These are phyloP conservation scores for Diaperis boleti DNA, from an alignment of 2,888 invertebrate species.

Conservation along the genomic window DNA sequence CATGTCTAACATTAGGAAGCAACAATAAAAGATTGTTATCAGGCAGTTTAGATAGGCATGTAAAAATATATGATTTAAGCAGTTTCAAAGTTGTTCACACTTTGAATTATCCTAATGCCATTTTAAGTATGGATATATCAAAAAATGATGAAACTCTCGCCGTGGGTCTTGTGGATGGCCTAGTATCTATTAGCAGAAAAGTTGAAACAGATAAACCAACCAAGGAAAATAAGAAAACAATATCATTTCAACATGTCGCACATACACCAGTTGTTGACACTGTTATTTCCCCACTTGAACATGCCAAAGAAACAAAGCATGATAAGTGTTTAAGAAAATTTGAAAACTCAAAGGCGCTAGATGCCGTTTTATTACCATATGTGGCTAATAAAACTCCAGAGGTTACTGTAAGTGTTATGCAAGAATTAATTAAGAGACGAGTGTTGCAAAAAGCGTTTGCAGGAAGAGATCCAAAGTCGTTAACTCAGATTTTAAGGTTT, in stretches of 20 bases:
- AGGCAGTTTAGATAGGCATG: conserved; percentile 92
- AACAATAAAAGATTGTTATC: conserved; percentile 87
- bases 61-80: conserved; percentile 91
- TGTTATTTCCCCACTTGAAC: conserved; percentile 66
- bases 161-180: conserved; percentile 93
- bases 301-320: conserved; percentile 69
- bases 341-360: conserved; percentile 85
- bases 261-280: conserved; percentile 66
- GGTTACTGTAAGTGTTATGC: conserved; percentile 82
- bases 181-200: conserved; percentile 87
- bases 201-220: conserved; percentile 69
- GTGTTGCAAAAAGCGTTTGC: conserved; percentile 82
- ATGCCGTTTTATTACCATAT: conserved; percentile 74
- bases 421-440: conserved; percentile 87
- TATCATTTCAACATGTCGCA: conserved; percentile 67
- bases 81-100: conserved; percentile 91
- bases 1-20: conserved; percentile 84
- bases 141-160: conserved; percentile 85
- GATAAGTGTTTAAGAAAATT: conserved; percentile 83
- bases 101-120: conserved; percentile 89
- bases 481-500: conserved; percentile 80
- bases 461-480: conserved; percentile 76
- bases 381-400: conserved; percentile 78
- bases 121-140: conserved; percentile 86
- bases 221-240: conserved; percentile 68